Evolutionary conservation across 1,140 invertebrate genomes (phyloP), one percentile per base, ranked within the genome.

Genomic region (Drosophila lacteicornis): DNA sequence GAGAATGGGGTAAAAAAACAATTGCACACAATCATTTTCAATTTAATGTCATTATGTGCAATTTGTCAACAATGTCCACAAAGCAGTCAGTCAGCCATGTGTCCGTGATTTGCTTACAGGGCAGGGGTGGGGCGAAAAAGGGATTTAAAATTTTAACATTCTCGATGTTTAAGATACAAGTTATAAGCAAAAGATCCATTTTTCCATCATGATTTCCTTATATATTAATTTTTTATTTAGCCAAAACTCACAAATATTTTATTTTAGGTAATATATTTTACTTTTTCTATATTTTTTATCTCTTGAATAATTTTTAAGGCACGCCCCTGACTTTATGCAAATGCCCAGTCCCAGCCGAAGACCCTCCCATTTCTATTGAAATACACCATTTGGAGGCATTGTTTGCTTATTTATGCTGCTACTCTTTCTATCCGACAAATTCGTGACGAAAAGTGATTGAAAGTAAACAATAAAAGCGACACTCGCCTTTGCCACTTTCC

Each of bases 381-480:
- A 25, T 36, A 25, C 60, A 15, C 53, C 40, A 36, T 19, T 56
- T 40, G 5, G 22, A 45, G 40, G n/a, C 75, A 62, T 82, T 69
- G 77, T 80, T 75, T 73, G 74, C 78, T 75, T 79, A 80, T 87
- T 76, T 82, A 74, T 84, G 73, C 19, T 47, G 50, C 58, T 80
- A 62, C 59, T 80, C 62, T 65, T 77, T 59, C 58, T 50, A 59
- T 65, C 56, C 50, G 43, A 82, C 59, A 79, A 79, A 83, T 92
- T 92, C 91, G 91, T 92, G 91, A 92, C 91, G 87, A 92, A 92
- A 92, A 86, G 91, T 92, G 91, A 92, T 92, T 92, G 88, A 92
- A 92, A 87, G 82, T 91, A 92, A 92, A 92, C 88, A 92, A 92
- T 90, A 85, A 90, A 90, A 90, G 86, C 85, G 79, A 90, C 85